Evolutionary conservation across 2,888 invertebrate genomes (phyloP).

Genomic region (Sepioteuthis lessoniana): DNA sequence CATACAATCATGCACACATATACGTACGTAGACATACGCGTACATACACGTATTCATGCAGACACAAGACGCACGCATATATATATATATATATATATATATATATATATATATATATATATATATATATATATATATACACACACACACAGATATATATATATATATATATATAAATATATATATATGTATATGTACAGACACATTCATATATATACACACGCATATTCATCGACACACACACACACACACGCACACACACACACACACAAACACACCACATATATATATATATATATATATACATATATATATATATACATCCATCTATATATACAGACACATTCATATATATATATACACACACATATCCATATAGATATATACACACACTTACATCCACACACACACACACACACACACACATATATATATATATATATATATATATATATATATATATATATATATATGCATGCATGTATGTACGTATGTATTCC

Average conservation of each 20-base stretch:
- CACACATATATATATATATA: not conserved
- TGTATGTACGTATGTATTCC: too few species aligned
- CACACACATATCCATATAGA: not conserved
- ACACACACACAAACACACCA: not conserved
- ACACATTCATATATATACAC: too few species aligned
- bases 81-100: not conserved
- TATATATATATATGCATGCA: not conserved
- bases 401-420: too few species aligned
- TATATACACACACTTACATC: not conserved
- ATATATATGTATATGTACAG: too few species aligned
- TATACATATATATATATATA: not conserved
- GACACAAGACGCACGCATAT: not conserved
- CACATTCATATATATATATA: not conserved
- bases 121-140: not conserved
- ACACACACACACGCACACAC: rapidly evolving
- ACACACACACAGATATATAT: too few species aligned
- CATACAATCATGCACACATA: too few species aligned
- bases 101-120: not conserved
- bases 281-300: not conserved
- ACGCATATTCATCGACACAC: not conserved
- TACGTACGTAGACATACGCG: too few species aligned
- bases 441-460: not conserved
- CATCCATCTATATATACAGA: not conserved
- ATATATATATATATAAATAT: too few species aligned
- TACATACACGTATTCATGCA: too few species aligned